These are phyloP conservation scores for Platyscapa corneri DNA, from an alignment of 1,140 invertebrate species.

Conservation along the genomic window DNA sequence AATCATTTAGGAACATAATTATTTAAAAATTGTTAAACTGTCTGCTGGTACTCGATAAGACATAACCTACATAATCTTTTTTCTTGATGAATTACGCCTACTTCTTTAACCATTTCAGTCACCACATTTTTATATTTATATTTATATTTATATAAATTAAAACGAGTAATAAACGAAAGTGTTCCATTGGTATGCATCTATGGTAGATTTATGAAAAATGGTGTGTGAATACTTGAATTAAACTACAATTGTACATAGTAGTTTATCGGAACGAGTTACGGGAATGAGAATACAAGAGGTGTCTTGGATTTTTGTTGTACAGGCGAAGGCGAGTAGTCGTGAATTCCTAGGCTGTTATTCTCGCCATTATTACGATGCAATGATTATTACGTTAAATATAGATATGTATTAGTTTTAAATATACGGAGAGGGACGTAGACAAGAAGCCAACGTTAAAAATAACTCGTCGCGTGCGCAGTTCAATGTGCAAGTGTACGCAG, in stretches of 20 bases:
- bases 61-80: too few relatives aligned
- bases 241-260: too few relatives aligned
- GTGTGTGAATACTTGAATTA: background rate
- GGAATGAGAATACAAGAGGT: background rate
- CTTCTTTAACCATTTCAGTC: background rate
- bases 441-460: background rate
- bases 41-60: too few relatives aligned
- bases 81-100: too few relatives aligned
- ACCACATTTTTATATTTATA: too few relatives aligned
- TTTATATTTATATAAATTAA: too few relatives aligned
- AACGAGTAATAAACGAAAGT: too few relatives aligned
- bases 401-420: background rate
- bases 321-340: background rate
- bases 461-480: background rate
- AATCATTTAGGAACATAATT: background rate
- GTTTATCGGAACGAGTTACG: background rate
- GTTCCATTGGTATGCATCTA: conserved; percentile 1
- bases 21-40: too few relatives aligned
- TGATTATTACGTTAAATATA: background rate
- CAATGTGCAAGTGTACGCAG: background rate
- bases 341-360: background rate
- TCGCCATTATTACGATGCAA: background rate
- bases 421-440: background rate
- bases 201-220: background rate
- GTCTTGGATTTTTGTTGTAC: background rate